Evolutionary conservation across 2,113 vertebrate genomes (phyloP).

Genomic region (Ciconia stormi): DNA sequence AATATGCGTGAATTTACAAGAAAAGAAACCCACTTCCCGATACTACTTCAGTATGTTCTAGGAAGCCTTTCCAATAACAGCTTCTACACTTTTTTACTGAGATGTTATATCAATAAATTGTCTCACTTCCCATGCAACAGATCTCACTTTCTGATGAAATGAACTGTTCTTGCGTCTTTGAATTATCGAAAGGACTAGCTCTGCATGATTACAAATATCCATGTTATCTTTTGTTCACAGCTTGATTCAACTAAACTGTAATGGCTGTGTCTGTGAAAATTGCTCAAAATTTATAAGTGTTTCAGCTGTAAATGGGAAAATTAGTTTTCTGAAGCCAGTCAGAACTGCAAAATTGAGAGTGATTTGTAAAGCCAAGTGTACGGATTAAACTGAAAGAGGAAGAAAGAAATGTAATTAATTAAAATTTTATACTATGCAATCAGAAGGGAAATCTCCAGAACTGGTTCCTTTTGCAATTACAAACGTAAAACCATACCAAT

Average conservation of each 20-base stretch:
- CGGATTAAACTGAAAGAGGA: not conserved
- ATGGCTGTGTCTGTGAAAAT: slow-evolving; percentile 63
- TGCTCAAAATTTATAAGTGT: slow-evolving; percentile 17
- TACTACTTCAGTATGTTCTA: not conserved
- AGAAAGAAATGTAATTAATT: not conserved
- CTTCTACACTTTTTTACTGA: not conserved
- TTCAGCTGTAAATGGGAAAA: slow-evolving; percentile 30
- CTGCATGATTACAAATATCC: slow-evolving; percentile 30
- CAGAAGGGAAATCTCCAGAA: not conserved
- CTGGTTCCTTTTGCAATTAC: not conserved
- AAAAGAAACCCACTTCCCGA: not conserved
- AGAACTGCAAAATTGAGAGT: not conserved
- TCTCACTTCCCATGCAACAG: not conserved
- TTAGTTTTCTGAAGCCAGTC: slow-evolving; percentile 9
- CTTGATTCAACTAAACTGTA: slow-evolving; percentile 48
- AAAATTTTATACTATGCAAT: slow-evolving; percentile 15
- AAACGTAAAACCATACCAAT: not conserved
- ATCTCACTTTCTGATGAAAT: slow-evolving; percentile 10
- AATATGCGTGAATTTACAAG: not conserved
- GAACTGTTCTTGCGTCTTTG: not conserved
- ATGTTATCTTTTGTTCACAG: slow-evolving; percentile 25
- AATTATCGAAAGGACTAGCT: not conserved
- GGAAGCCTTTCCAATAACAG: slow-evolving; percentile 6
- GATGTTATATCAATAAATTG: not conserved
- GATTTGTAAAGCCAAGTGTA: not conserved